Percentiles rank a stretch among this genome's conserved stretches.
These are phyloP conservation scores for Drosophila borealis DNA, from an alignment of 2,888 invertebrate genomes.

Conservation along the genomic window DNA sequence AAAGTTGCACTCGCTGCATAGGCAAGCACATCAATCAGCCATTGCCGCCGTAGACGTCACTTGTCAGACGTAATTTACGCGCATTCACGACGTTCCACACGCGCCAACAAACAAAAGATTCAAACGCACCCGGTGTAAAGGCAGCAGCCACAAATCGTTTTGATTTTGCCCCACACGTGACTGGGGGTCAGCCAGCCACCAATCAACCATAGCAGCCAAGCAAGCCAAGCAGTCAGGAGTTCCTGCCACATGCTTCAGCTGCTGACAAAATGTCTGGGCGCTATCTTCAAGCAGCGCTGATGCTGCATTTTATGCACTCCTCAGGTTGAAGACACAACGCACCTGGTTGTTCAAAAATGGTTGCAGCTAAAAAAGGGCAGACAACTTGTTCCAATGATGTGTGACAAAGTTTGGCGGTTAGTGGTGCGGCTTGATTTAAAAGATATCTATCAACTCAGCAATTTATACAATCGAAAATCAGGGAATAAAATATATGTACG, in stretches of 20 bases:
- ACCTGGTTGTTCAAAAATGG: not conserved
- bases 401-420: not conserved
- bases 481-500: too few species aligned
- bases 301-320: constrained; percentile 25
- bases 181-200: constrained; percentile 44
- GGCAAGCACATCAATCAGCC: constrained; percentile 71
- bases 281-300: constrained; percentile 35
- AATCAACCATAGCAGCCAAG: constrained; percentile 6
- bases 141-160: constrained; percentile 62
- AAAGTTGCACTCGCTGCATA: constrained; percentile 64
- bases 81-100: constrained; percentile 58
- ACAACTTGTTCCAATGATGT: constrained; percentile 2
- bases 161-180: constrained; percentile 68
- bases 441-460: not conserved
- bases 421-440: not conserved
- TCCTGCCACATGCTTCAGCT: not conserved
- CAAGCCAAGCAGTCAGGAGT: constrained; percentile 7
- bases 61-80: constrained; percentile 78
- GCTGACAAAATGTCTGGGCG: constrained; percentile 34
- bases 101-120: constrained; percentile 72
- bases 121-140: constrained; percentile 33
- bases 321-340: constrained; percentile 1
- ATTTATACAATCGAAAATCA: not conserved
- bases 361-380: constrained; percentile 10
- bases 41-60: constrained; percentile 63